Evolutionary conservation across 2,797 vertebrate genomes (phyloP).

Genomic region (Sebastes matsubarae): DNA sequence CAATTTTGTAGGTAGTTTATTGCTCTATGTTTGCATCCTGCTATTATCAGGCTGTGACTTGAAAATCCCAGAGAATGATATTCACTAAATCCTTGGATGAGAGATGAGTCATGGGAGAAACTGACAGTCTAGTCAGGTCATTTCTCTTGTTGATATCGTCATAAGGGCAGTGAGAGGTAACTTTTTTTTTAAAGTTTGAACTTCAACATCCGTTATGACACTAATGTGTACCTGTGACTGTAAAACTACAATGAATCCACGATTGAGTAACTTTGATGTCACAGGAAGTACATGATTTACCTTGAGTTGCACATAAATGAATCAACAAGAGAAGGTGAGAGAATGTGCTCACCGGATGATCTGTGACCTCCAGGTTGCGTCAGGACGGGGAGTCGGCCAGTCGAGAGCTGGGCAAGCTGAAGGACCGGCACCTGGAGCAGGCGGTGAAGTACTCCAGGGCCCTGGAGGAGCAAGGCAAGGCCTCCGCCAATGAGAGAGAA

Average conservation of each 20-base stretch:
- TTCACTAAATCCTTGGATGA: background rate
- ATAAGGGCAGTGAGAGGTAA: background rate
- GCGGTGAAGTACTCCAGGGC: slow-evolving; percentile 91
- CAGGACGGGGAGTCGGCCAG: slow-evolving; percentile 86
- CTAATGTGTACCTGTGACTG: background rate
- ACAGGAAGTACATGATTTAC: background rate
- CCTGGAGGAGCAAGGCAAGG: slow-evolving; percentile 89
- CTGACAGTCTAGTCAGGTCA: background rate
- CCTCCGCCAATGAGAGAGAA: slow-evolving; percentile 86
- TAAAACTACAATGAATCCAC: background rate
- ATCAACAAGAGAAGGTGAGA: background rate
- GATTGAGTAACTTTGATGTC: background rate
- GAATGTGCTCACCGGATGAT: background rate
- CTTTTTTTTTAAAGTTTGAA: no score
- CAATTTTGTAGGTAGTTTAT: background rate
- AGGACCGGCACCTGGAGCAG: slow-evolving; percentile 91
- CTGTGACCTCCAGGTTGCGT: slow-evolving; percentile 77
- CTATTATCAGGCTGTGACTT: background rate
- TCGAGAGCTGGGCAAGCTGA: slow-evolving; percentile 89
- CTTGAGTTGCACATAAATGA: background rate
- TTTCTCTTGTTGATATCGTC: background rate
- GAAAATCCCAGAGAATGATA: background rate
- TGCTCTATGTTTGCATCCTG: background rate
- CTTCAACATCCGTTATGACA: background rate
- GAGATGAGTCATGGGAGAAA: background rate